These are phyloP conservation scores for Portunus trituberculatus DNA, from an alignment of 1,140 invertebrate species.

Conservation along the genomic window DNA sequence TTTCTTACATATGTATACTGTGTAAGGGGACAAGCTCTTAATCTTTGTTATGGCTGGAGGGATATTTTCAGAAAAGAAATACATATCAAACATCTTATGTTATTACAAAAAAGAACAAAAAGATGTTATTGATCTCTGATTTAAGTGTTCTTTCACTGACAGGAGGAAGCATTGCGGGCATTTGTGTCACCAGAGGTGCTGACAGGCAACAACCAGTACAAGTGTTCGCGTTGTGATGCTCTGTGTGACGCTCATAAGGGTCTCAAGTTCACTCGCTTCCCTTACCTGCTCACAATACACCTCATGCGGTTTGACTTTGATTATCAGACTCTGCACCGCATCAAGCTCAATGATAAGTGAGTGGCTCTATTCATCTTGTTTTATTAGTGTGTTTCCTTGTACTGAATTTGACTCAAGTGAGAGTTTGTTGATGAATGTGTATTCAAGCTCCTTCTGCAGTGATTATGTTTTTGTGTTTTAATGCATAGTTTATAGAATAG, in stretches of 20 bases:
- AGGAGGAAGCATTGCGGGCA: constrained; percentile 91
- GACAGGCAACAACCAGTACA: constrained; percentile 93
- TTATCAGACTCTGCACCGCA: constrained; percentile 90
- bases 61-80: too few relatives aligned
- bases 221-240: constrained; percentile 93
- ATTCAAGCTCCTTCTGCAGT: too few relatives aligned
- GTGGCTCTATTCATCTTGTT: constrained; percentile 77
- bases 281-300: constrained; percentile 93
- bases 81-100: too few relatives aligned
- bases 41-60: too few relatives aligned
- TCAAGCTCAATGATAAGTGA: constrained; percentile 95
- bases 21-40: too few relatives aligned
- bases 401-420: too few relatives aligned
- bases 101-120: neutral
- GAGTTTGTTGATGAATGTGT: too few relatives aligned
- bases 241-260: constrained; percentile 96
- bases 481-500: too few relatives aligned
- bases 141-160: constrained; percentile 5
- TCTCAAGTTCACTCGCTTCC: constrained; percentile 92
- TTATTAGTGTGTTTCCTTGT: neutral
- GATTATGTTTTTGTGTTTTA: too few relatives aligned
- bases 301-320: constrained; percentile 96
- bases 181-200: constrained; percentile 94
- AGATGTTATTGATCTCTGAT: too few relatives aligned
- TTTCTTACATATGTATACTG: too few relatives aligned